These are phyloP conservation scores for Chrysochloris asiatica DNA, from an alignment of 2,113 vertebrate genomes.

Conservation along the genomic window DNA sequence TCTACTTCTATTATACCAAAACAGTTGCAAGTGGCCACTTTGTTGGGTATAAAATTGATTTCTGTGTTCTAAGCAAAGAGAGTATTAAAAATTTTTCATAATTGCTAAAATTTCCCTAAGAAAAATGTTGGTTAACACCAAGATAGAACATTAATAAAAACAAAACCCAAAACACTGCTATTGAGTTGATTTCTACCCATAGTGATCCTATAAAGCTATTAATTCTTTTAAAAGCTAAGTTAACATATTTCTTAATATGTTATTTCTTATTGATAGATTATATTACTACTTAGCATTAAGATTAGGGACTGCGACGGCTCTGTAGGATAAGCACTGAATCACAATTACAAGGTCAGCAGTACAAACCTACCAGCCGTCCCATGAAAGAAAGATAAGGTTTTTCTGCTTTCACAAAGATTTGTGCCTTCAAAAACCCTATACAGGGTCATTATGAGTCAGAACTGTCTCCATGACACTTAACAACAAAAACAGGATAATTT, in stretches of 20 bases:
- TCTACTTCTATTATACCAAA: background rate
- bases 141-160: conserved; percentile 13
- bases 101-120: conserved; percentile 65
- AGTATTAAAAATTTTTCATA: conserved; percentile 65
- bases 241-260: conserved; percentile 61
- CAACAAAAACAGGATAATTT: too few relatives aligned
- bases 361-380: too few relatives aligned
- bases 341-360: too few relatives aligned
- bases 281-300: background rate
- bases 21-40: conserved; percentile 42
- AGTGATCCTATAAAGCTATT: conserved; percentile 36
- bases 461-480: too few relatives aligned
- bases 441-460: too few relatives aligned
- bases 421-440: too few relatives aligned
- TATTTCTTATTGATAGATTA: background rate
- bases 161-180: too few relatives aligned
- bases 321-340: too few relatives aligned
- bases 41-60: conserved; percentile 36
- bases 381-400: too few relatives aligned
- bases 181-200: too few relatives aligned
- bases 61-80: conserved; percentile 57
- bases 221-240: conserved; percentile 73
- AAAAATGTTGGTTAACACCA: conserved; percentile 64
- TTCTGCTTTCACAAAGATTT: too few relatives aligned
- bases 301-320: too few relatives aligned